Evolutionary conservation across 1,140 invertebrate genomes (phyloP).

Genomic region (Trachymyrmex septentrionalis): DNA sequence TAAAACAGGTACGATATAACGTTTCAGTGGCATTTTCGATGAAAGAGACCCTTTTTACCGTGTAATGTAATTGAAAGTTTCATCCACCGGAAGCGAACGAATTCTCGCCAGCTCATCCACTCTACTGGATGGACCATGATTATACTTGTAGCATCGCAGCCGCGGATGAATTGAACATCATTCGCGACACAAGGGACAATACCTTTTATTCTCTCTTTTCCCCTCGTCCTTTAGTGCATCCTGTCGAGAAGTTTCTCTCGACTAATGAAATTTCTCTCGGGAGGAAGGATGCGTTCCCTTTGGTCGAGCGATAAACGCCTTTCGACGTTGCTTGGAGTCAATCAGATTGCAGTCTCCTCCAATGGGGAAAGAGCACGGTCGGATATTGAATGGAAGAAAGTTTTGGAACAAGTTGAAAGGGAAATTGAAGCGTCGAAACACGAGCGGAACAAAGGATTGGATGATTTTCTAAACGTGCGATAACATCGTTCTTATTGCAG

Average conservation of each 20-base stretch:
- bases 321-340: slow-evolving; percentile 46
- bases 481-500: not conserved
- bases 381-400: slow-evolving; percentile 44
- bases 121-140: slow-evolving; percentile 30
- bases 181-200: slow-evolving; percentile 46
- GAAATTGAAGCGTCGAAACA: slow-evolving; percentile 31
- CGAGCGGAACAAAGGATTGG: not conserved
- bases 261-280: slow-evolving; percentile 52
- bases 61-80: slow-evolving; percentile 49
- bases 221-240: not conserved
- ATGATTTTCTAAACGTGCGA: slow-evolving; percentile 17
- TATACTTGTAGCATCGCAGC: not conserved
- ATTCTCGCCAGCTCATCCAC: not conserved
- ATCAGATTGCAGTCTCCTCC: slow-evolving; percentile 43
- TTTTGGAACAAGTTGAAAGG: slow-evolving; percentile 25
- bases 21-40: not conserved
- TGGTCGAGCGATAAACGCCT: slow-evolving; percentile 38
- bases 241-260: slow-evolving; percentile 50
- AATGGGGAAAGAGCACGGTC: slow-evolving; percentile 9
- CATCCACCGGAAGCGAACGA: not conserved
- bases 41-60: not conserved
- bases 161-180: slow-evolving; percentile 27
- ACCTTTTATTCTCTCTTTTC: slow-evolving; percentile 22
- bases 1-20: slow-evolving; percentile 1
- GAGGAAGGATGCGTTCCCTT: slow-evolving; percentile 41